These are phyloP conservation scores for Salpingus planirostris DNA, from an alignment of 2,888 invertebrate genomes.

Conservation along the genomic window DNA sequence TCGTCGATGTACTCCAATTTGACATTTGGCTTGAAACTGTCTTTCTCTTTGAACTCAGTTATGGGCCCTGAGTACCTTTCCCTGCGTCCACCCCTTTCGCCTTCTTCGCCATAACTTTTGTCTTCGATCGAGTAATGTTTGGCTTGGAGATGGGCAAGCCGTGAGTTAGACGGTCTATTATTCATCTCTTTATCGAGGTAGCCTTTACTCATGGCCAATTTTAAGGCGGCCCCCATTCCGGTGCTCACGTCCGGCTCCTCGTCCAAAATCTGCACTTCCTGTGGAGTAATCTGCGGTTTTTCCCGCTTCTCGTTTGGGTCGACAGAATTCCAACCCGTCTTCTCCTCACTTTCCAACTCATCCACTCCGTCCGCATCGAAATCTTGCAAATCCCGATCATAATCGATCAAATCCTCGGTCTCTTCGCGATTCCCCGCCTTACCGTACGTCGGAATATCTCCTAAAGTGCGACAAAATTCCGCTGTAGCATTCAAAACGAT, in stretches of 20 bases:
- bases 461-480: constrained; percentile 89
- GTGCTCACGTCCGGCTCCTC: constrained; percentile 85
- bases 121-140: constrained; percentile 75
- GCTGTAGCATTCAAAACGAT: constrained; percentile 90
- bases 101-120: constrained; percentile 67
- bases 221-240: constrained; percentile 88
- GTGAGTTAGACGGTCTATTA: constrained; percentile 61
- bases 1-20: constrained; percentile 97
- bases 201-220: constrained; percentile 87
- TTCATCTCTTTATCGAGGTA: constrained; percentile 77
- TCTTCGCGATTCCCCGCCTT: constrained; percentile 84
- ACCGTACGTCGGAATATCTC: constrained; percentile 92
- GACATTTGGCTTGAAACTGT: constrained; percentile 83
- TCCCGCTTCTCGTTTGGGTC: constrained; percentile 43
- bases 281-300: constrained; percentile 39
- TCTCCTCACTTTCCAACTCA: constrained; percentile 21
- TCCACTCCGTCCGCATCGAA: constrained; percentile 30
- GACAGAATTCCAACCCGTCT: constrained; percentile 48
- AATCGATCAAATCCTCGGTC: constrained; percentile 45
- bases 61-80: constrained; percentile 78
- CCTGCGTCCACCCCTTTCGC: constrained; percentile 53
- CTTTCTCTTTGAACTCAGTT: constrained; percentile 87
- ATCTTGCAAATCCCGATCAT: constrained; percentile 24
- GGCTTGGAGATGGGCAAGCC: constrained; percentile 67
- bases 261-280: constrained; percentile 66